phyloP scores from a whole-genome alignment of 2,888 invertebrate species.

The Spilosoma lubricipeda region DNA sequence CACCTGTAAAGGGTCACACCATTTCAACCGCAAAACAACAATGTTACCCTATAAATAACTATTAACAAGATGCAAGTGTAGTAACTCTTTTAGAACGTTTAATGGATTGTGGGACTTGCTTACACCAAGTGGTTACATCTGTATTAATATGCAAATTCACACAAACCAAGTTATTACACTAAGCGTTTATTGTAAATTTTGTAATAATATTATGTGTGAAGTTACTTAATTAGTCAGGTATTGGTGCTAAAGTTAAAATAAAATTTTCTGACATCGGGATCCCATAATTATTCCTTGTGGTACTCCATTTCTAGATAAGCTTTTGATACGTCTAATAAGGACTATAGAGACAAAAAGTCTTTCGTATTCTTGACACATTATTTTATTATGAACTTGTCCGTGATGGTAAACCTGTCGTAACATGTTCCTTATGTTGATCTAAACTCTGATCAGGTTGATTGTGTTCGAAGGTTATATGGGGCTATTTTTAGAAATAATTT shows the following conservation, averaged over 20 bases:
- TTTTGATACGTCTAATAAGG: neutral
- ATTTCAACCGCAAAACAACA: slow-evolving; percentile 5
- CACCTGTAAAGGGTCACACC: slow-evolving; percentile 7
- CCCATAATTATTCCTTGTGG: neutral
- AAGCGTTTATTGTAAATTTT: slow-evolving; percentile 1
- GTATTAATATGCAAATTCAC: slow-evolving; percentile 3
- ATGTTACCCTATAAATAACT: slow-evolving; percentile 4
- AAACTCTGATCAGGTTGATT: slow-evolving; percentile 8
- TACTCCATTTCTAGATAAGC: neutral
- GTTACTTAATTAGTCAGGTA: slow-evolving; percentile 2
- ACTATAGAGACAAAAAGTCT: neutral
- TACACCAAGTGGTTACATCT: neutral
- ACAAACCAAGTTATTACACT: slow-evolving; percentile 16
- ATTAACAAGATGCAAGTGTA: neutral
- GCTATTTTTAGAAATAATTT: slow-evolving; percentile 2
- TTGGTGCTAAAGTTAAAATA: neutral
- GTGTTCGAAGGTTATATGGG: neutral
- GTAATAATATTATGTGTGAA: slow-evolving; percentile 22
- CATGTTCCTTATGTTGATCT: slow-evolving; percentile 16
- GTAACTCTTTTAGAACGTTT: slow-evolving; percentile 25
- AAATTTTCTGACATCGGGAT: neutral
- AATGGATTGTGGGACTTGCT: slow-evolving; percentile 36
- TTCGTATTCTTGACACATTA: neutral
- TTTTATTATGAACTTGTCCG: neutral
- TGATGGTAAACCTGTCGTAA: slow-evolving; percentile 18